phyloP scores from a whole-genome alignment of 2,888 invertebrate genomes.

The Didymodactylos carnosus region DNA sequence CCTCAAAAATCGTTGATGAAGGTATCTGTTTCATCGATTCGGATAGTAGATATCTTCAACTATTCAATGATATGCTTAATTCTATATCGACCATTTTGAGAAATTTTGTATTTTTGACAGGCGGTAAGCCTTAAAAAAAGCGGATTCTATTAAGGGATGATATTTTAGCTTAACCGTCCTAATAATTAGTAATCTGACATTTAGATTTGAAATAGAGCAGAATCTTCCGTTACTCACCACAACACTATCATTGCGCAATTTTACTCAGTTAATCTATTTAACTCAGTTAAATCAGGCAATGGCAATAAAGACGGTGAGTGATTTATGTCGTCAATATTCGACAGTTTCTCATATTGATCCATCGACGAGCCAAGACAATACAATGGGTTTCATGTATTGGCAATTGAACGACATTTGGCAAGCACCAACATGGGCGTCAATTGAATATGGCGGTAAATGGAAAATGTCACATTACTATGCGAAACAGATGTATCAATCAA shows the following conservation, averaged over 20 bases:
- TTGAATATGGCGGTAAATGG: slow-evolving; percentile 55
- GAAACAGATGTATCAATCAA: slow-evolving; percentile 47
- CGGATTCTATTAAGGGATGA: too few species aligned
- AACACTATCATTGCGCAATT: neutral
- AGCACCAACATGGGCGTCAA: slow-evolving; percentile 80
- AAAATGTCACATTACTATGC: slow-evolving; percentile 69
- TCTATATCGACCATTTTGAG: too few species aligned
- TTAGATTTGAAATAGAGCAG: neutral
- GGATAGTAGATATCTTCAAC: neutral
- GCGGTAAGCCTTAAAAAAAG: too few species aligned
- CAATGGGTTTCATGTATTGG: slow-evolving; percentile 73
- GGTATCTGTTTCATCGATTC: too few species aligned
- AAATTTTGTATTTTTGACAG: too few species aligned
- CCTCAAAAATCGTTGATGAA: too few species aligned
- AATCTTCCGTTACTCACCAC: neutral
- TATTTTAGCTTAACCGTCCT: too few species aligned
- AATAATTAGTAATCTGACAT: too few species aligned
- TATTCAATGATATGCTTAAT: too few species aligned
- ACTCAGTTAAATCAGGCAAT: slow-evolving; percentile 54
- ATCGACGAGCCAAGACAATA: neutral
- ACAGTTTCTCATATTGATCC: neutral
- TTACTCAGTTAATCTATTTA: slow-evolving; percentile 6
- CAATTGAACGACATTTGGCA: slow-evolving; percentile 94
- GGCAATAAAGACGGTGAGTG: slow-evolving; percentile 62
- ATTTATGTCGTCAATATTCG: slow-evolving; percentile 45